These are phyloP conservation scores for Dolomedes plantarius DNA, from an alignment of 2,888 invertebrate genomes.

Conservation along the genomic window DNA sequence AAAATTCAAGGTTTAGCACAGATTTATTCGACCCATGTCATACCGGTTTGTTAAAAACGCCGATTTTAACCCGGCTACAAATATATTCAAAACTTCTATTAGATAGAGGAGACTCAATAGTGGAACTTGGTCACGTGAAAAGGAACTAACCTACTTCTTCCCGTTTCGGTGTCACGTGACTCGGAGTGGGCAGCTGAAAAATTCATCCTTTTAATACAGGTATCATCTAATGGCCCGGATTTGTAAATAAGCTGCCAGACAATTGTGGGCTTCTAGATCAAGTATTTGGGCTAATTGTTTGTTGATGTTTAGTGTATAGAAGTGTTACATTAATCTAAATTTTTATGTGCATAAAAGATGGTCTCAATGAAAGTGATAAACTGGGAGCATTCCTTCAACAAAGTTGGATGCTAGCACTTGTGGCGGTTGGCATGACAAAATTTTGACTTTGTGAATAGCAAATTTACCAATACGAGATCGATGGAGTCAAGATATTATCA, in stretches of 20 bases:
- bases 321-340: neutral
- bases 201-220: neutral
- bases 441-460: too few species aligned
- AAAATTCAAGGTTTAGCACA: neutral
- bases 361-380: too few species aligned
- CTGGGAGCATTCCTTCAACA: too few species aligned
- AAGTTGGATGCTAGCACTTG: too few species aligned
- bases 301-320: neutral
- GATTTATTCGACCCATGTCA: neutral
- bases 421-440: too few species aligned
- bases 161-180: neutral
- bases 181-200: neutral
- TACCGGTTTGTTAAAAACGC: slow-evolving; percentile 7
- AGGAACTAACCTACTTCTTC: slow-evolving; percentile 8
- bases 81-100: neutral
- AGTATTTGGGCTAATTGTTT: neutral
- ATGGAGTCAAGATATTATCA: too few species aligned
- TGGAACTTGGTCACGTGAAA: slow-evolving; percentile 14
- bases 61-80: neutral
- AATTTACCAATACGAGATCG: too few species aligned
- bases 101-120: neutral
- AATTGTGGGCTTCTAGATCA: neutral
- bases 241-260: neutral
- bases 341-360: too few species aligned
- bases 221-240: slow-evolving; percentile 4